Base-by-base conservation (phyloP, 2,113 vertebrate species). In the Neopipo cinnamomea region DNA sequence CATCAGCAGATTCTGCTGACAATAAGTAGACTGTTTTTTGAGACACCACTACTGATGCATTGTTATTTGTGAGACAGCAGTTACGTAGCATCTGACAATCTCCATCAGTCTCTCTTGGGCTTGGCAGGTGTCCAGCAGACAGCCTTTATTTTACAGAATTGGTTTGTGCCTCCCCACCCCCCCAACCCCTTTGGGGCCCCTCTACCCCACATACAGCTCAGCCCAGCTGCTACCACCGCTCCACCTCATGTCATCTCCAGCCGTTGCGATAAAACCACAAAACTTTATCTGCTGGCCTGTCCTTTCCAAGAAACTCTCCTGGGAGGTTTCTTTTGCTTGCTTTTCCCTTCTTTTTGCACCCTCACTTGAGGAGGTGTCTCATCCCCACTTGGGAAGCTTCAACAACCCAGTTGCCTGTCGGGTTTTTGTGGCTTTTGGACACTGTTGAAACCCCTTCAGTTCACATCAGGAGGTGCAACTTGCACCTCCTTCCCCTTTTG, bases 401-500 rank as follows among this genome's bases (percentile, higher is more conserved):
- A 55, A 2, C 28, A 53, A 7, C 44, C 31, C 41, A 19, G 0
- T 1, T 22, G 50, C 37, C 12, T 12, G 5, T 13, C 31, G 47
- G 37, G 12, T 44, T 91, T 66, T 25, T 15, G 1, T 9, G 31
- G 46, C 24, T n/a, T 0, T 31, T 1, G 12, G 28, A 9, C 0
- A 2, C 74, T 56, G 28, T 71, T 25, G 70, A n/a, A 41, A 4
- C 14, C 17, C 25, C 14, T 42, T 39, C 2, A 4, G 16, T 22
- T 0, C 1, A 0, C n/a, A 6, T 10, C 46, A 21, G 76, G 78
- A 67, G 68, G 46, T 15, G n/a, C 41, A 12, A 1, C 46, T 70
- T 0, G 0, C 1, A 0, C 31, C 35, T 56, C 30, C 14, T 6
- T 44, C 23, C 28, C 27, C 31, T 47, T 0, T 5, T 35, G 24